A percentile compares a stretch with the other conserved stretches of the same genome.
These are phyloP conservation scores for Gymnogyps californianus DNA, from an alignment of 2,113 vertebrate species.

Conservation along the genomic window DNA sequence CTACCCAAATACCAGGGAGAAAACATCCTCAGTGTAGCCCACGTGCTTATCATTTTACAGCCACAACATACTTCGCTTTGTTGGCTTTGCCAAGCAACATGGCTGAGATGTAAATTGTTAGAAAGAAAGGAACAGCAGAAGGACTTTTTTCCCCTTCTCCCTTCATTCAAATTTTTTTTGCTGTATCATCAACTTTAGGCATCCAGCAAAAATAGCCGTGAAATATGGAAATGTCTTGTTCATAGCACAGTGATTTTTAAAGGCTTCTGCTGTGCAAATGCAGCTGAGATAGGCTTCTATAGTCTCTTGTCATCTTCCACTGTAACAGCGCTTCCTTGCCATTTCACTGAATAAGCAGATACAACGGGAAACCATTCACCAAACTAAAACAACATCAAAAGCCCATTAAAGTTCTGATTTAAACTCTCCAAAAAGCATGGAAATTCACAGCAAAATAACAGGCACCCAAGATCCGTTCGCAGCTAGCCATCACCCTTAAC, in stretches of 20 bases:
- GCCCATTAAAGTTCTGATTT: constrained; percentile 66
- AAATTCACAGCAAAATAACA: constrained; percentile 38
- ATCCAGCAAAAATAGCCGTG: constrained; percentile 69
- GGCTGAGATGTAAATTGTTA: constrained; percentile 36
- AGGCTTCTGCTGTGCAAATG: constrained; percentile 71
- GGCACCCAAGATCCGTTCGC: constrained; percentile 13
- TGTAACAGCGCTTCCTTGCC: constrained; percentile 39
- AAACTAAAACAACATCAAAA: constrained; percentile 65
- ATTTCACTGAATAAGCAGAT: constrained; percentile 72
- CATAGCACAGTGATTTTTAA: constrained; percentile 70
- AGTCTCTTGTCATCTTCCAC: constrained; percentile 64
- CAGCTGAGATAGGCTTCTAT: constrained; percentile 67
- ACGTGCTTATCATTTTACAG: constrained; percentile 43
- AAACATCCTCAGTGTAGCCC: not conserved
- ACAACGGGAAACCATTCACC: constrained; percentile 60
- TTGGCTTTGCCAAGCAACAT: constrained; percentile 47
- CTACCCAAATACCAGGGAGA: not conserved
- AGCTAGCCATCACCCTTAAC: constrained; percentile 43
- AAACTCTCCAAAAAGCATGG: constrained; percentile 44
- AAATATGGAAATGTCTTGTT: constrained; percentile 73
- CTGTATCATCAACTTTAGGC: constrained; percentile 67
- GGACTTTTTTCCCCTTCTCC: not conserved
- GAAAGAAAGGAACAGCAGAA: constrained; percentile 55
- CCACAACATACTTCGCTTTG: constrained; percentile 47
- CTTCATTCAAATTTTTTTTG: constrained; percentile 51